Conservation (phyloP, 2,113 vertebrate species). For the Urocolius indicus region DNA sequence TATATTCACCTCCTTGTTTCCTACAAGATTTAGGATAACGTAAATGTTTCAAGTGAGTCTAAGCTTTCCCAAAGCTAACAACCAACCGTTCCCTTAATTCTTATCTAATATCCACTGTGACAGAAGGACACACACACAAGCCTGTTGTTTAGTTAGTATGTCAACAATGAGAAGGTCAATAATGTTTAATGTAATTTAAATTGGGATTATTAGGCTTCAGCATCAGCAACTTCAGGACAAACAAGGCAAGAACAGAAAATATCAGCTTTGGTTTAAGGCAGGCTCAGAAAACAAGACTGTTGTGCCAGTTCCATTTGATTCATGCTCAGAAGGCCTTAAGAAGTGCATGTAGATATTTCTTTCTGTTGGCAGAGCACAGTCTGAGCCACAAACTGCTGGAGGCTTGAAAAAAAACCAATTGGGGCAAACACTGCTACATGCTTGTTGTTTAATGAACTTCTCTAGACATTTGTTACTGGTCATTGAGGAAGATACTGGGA, state of each 20-base stretch:
- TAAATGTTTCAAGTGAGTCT: background rate
- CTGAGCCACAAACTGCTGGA: slow-evolving; percentile 49
- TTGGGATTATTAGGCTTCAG: slow-evolving; percentile 40
- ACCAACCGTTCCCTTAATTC: background rate
- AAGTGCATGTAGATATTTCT: slow-evolving; percentile 34
- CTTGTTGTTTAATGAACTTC: slow-evolving; percentile 9
- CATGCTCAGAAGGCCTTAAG: slow-evolving; percentile 38
- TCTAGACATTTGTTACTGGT: slow-evolving; percentile 26
- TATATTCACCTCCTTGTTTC: background rate
- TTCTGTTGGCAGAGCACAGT: slow-evolving; percentile 22
- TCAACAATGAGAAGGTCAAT: slow-evolving; percentile 48
- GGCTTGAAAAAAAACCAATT: background rate
- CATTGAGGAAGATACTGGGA: background rate
- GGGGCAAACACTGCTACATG: slow-evolving; percentile 20
- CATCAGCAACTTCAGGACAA: slow-evolving; percentile 51
- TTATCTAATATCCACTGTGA: background rate
- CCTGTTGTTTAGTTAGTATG: slow-evolving; percentile 1
- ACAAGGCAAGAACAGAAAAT: slow-evolving; percentile 49
- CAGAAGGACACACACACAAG: background rate
- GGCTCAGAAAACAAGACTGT: slow-evolving; percentile 18
- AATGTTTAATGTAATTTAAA: slow-evolving; percentile 37
- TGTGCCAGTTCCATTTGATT: slow-evolving; percentile 46
- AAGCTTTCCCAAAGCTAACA: background rate
- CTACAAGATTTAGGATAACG: background rate
- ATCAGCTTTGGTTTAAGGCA: slow-evolving; percentile 32